These are phyloP conservation scores for Myotis planiceps DNA, from an alignment of 2,797 vertebrate species.

Conservation along the genomic window DNA sequence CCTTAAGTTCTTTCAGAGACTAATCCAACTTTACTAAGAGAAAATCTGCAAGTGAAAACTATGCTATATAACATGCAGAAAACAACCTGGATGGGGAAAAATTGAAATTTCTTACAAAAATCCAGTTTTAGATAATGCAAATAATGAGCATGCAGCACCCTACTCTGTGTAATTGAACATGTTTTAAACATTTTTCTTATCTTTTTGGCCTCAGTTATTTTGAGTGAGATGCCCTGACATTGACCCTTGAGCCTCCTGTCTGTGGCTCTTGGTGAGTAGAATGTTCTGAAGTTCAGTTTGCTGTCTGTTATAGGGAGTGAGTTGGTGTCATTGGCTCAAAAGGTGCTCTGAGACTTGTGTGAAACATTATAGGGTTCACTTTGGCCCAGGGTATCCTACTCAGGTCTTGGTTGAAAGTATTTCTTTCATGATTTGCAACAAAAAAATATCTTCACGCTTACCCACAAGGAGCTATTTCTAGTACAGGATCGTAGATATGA, in stretches of 20 bases:
- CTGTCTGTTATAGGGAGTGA: accelerated
- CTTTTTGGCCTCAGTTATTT: neutral
- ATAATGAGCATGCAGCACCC: neutral
- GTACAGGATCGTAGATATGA: accelerated
- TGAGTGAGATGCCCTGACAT: neutral
- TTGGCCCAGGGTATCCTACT: neutral
- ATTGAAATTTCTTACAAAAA: neutral
- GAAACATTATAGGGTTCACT: accelerated
- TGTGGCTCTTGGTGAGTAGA: accelerated
- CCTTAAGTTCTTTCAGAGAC: neutral
- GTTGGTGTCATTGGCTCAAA: accelerated
- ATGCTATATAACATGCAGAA: neutral
- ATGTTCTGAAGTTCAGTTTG: neutral
- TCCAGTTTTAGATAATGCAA: neutral
- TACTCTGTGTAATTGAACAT: neutral
- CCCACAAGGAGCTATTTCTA: neutral
- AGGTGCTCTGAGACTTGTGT: neutral
- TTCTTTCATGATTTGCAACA: neutral
- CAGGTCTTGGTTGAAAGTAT: neutral
- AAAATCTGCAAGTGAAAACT: neutral
- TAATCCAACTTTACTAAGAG: neutral
- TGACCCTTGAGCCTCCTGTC: neutral
- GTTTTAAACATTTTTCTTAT: too few species aligned
- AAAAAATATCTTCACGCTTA: neutral
- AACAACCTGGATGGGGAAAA: neutral